Evolutionary conservation across 2,888 invertebrate species (phyloP), one percentile per base, ranked within the genome.

Genomic region (Criorhina ranunculi): DNA sequence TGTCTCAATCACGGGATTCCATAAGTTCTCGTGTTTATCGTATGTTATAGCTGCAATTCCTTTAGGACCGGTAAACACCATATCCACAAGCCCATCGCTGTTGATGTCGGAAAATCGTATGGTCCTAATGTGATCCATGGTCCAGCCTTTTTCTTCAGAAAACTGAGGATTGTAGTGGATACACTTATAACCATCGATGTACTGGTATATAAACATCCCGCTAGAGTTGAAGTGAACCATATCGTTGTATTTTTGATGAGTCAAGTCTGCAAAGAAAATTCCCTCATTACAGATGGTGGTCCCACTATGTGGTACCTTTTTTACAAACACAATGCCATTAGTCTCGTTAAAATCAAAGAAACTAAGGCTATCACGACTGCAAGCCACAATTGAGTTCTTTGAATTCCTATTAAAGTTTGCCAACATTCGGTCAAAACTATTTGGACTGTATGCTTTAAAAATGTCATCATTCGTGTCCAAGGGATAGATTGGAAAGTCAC

Each of bases 171-270:
- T 76, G 40, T 66, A 76, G 37, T 57, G 35, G 8, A 66, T 15
- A 2, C 66, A 59, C 8, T 59, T 19, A 17, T 66, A 57, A 0
- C 9, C 40, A 0, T 19, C 51, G 1, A 9, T 17, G 29, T 40
- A 51, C 9, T 64, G 33, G 8, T 76, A 67, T 1, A 76, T 19
- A 17, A 76, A 76, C 66, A 76, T 29, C 3, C 76, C 76, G 33
- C 66, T 76, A 0, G 59, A 15, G 8, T 76, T 76, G 1, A 76
- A 67, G 15, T 57, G 66, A 1, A 59, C 40, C 9, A 76, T 42
- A 3, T 76, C 76, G 8, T 66, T 67, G 12, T 49, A 49, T 15
- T 57, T 40, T 8, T 59, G 57, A 51, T 59, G 19, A 0, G 57
- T 67, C 1, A 76, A 7, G 11, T 76, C 57, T 5, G 57, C 19